A percentile compares a stretch with the other conserved stretches of the same genome.
Conservation (phyloP, 2,797 vertebrate species). For the Spea hammondii region DNA sequence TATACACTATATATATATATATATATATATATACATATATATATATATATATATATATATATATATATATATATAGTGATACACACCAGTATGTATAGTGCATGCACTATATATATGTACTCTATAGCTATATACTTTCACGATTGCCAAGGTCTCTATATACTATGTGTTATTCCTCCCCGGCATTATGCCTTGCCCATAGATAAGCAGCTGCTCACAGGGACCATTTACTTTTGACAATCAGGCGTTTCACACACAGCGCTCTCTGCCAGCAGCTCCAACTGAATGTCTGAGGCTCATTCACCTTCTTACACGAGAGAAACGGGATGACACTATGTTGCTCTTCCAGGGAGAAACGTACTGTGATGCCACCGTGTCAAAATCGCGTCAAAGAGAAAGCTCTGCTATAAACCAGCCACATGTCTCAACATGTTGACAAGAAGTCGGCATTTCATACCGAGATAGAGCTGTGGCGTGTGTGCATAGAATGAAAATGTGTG, state of each 20-base stretch:
- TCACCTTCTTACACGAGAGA: constrained; percentile 2
- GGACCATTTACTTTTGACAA: not conserved
- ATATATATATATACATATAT: too few species aligned
- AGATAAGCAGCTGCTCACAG: not conserved
- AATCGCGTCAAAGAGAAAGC: constrained; percentile 12
- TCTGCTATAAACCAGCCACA: constrained; percentile 8
- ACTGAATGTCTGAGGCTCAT: not conserved
- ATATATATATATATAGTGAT: too few species aligned
- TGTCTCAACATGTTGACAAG: constrained; percentile 5
- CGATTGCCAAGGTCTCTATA: not conserved
- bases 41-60: too few species aligned
- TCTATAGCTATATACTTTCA: not conserved
- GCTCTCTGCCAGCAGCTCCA: not conserved
- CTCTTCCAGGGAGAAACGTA: constrained; percentile 8
- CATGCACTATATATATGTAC: too few species aligned
- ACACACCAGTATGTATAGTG: too few species aligned
- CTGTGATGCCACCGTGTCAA: constrained; percentile 12
- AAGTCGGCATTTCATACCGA: not conserved
- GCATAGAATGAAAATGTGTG: too few species aligned
- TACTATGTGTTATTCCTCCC: not conserved
- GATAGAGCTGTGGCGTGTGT: too few species aligned
- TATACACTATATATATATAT: too few species aligned
- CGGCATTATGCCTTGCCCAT: not conserved
- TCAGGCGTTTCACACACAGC: not conserved
- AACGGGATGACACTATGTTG: constrained; percentile 22